Evolutionary conservation across 2,888 invertebrate genomes (phyloP).

Genomic region (Pheosia tremula): DNA sequence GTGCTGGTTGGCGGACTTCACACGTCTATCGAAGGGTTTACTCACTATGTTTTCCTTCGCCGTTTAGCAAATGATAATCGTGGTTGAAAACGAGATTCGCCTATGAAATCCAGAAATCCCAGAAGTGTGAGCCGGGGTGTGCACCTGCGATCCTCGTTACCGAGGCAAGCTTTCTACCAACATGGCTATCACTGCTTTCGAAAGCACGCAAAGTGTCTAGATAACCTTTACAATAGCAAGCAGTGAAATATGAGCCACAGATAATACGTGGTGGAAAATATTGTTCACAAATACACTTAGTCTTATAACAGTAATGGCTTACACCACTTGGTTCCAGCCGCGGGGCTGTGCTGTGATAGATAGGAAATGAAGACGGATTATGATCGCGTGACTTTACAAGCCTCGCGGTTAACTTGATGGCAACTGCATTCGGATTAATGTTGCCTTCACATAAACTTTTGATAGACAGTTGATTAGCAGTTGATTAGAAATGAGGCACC

Average conservation of each 20-base stretch:
- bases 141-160: no score
- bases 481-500: constrained; percentile 6
- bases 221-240: constrained; percentile 71
- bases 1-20: no score
- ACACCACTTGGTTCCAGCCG: constrained; percentile 56
- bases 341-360: constrained; percentile 72
- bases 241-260: constrained; percentile 70
- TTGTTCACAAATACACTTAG: constrained; percentile 77
- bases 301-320: constrained; percentile 68
- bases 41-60: no score
- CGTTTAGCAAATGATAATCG: no score
- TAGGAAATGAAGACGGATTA: constrained; percentile 84
- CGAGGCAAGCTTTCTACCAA: no score
- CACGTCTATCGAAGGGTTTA: no score
- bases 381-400: constrained; percentile 77
- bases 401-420: constrained; percentile 42
- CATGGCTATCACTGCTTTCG: no score
- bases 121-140: no score
- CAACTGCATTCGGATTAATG: constrained; percentile 54
- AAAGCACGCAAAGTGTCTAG: constrained; percentile 66
- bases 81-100: no score
- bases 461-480: constrained; percentile 19
- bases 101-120: no score
- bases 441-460: constrained; percentile 45
- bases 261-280: constrained; percentile 80